Conservation (phyloP, 2,888 invertebrate genomes). For the Orthosia gothica region DNA sequence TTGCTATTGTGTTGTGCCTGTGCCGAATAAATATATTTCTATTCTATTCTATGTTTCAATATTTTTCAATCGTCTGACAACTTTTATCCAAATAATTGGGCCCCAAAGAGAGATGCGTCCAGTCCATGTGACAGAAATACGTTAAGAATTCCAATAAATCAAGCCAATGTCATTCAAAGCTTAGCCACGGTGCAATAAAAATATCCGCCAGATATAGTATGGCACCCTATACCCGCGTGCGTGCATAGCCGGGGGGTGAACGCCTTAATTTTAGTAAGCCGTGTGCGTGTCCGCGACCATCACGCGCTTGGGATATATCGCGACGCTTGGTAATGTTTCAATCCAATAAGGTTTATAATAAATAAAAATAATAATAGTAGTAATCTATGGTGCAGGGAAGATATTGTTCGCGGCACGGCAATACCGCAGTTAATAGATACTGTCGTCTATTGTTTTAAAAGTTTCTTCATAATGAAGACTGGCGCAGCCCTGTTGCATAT, state of each 20-base stretch:
- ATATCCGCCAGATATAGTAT: conserved; percentile 6
- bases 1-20: too few species aligned
- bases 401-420: neutral
- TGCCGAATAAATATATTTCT: too few species aligned
- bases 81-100: neutral
- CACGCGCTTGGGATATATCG: conserved; percentile 31
- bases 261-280: conserved; percentile 56
- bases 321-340: conserved; percentile 19
- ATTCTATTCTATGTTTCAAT: neutral
- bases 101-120: too few species aligned
- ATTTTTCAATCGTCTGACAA: neutral
- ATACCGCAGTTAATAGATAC: neutral
- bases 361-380: conserved; percentile 2
- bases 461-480: neutral
- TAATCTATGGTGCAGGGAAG: neutral
- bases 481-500: neutral
- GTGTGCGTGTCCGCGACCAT: conserved; percentile 54
- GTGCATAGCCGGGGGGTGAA: conserved; percentile 37
- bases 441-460: neutral
- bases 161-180: neutral
- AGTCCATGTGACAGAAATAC: neutral
- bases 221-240: conserved; percentile 41
- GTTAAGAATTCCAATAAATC: neutral
- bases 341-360: conserved; percentile 30
- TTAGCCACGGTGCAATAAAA: neutral